A percentile compares a stretch with the other conserved stretches of the same genome.
Conservation (phyloP, 2,113 vertebrate species). For the Ancistrus triradiatus region DNA sequence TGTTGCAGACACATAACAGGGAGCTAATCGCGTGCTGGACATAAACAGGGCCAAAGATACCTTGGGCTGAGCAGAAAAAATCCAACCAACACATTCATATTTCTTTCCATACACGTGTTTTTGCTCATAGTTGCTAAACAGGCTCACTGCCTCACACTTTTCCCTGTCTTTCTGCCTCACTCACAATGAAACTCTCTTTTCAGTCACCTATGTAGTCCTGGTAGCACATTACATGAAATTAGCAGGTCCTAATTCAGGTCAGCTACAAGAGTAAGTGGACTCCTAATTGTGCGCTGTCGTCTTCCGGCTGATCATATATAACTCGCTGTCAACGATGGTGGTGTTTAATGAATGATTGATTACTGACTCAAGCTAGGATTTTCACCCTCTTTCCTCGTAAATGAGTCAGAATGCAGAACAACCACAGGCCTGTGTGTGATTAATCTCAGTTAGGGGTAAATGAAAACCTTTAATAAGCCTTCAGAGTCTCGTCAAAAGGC, state of each 20-base stretch:
- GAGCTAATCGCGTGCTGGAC: slow-evolving; percentile 27
- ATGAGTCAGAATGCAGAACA: slow-evolving; percentile 47
- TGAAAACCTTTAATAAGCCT: slow-evolving; percentile 69
- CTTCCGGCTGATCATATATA: too few relatives aligned
- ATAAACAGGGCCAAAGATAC: slow-evolving; percentile 25
- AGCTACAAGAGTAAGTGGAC: not conserved
- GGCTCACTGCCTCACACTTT: too few relatives aligned
- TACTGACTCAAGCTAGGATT: not conserved
- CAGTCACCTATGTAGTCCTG: too few relatives aligned
- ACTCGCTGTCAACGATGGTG: too few relatives aligned
- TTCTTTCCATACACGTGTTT: slow-evolving; percentile 1
- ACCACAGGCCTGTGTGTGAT: slow-evolving; percentile 55
- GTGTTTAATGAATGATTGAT: not conserved
- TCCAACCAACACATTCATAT: slow-evolving; percentile 20
- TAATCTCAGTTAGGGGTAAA: slow-evolving; percentile 68
- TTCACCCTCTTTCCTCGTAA: not conserved
- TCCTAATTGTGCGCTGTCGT: not conserved
- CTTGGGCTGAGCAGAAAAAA: slow-evolving; percentile 10
- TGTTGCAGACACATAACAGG: slow-evolving; percentile 28
- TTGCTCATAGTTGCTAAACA: not conserved
- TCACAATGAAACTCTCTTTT: too few relatives aligned
- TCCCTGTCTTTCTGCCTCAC: not conserved
- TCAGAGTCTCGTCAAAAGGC: slow-evolving; percentile 39
- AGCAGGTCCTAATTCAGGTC: not conserved
- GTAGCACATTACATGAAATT: too few relatives aligned